Base-by-base conservation (phyloP, 2,797 vertebrate species). In the Falco rusticolus region DNA sequence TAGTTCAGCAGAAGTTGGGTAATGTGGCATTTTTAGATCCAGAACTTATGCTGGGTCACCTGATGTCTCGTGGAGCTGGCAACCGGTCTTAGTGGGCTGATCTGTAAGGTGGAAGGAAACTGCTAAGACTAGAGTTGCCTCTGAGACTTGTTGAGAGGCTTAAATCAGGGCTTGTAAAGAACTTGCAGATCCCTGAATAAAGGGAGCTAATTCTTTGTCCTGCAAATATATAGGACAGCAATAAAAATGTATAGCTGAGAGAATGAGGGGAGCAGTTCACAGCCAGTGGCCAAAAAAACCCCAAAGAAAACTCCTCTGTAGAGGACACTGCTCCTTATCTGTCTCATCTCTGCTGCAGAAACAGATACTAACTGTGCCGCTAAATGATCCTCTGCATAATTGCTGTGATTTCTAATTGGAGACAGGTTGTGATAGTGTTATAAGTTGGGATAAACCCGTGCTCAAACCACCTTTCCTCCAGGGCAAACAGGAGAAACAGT, bases 401-500 rank as follows among this genome's bases (percentile, higher is more conserved):
- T 82, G 47, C 72, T 31, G 31, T 7, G 39, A 18, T 69, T 61
- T 64, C 53, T 61, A 29, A 41, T 21, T 57, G 80, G 28, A 25
- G 64, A 29, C 29, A 53, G 57, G 56, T 79, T n/a, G 1, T 34
- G 85, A 60, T 90, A 70, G 31, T 3, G 1, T 63, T 77, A 22
- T 37, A 37, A 41, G 26, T 26, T 69, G 51, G 54, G 66, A 76
- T 90, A 50, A 94, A 74, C 34, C 57, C 1, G 0, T 85, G 47
- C 84, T n/a, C 28, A 22, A 89, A 56, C 29, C 60, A 9, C 78
- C 71, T 63, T 83, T 59, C 84, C 84, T 91, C 81, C 48, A 5
- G 88, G 93, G 80, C 53, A 94, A 28, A 25, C 10, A 48, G 71
- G 59, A 91, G 76, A 61, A 78, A 78, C 64, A 69, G 89, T 60